Percentiles rank a stretch among this genome's conserved stretches.
phyloP scores from a whole-genome alignment of 53 echinoderm and acorn worm species.

The Crossaster papposus region DNA sequence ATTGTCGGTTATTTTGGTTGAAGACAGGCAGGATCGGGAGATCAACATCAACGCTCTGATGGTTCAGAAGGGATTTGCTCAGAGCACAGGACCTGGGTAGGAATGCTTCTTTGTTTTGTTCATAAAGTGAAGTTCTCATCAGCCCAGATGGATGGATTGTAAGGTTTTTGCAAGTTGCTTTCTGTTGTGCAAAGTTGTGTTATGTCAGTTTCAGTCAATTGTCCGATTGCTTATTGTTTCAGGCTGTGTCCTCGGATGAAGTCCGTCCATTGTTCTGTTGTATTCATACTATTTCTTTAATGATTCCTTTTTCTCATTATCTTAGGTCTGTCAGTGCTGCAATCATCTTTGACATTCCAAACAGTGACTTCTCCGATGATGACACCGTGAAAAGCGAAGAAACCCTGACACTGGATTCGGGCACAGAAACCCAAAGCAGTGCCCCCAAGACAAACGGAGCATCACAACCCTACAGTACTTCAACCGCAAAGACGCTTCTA shows the following conservation, averaged over 20 bases:
- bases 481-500: constrained; percentile 24
- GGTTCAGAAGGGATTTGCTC: constrained; percentile 75
- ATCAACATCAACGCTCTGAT: constrained; percentile 83
- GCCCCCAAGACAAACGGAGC: constrained; percentile 6
- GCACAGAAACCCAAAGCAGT: neutral
- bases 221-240: too few relatives aligned
- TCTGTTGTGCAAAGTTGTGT: too few relatives aligned
- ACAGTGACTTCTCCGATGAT: constrained; percentile 37
- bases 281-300: neutral
- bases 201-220: too few relatives aligned
- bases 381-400: constrained; percentile 32
- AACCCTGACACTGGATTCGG: neutral
- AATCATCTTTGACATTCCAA: constrained; percentile 43
- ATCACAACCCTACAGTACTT: neutral
- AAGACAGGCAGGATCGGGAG: constrained; percentile 57
- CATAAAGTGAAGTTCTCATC: neutral
- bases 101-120: constrained; percentile 4
- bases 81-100: constrained; percentile 94
- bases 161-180: too few relatives aligned
- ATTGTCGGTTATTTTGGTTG: constrained; percentile 71
- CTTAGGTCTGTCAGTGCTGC: constrained; percentile 51
- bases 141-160: too few relatives aligned
- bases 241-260: too few relatives aligned
- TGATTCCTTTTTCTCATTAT: neutral
- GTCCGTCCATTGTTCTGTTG: neutral